phyloP scores from a whole-genome alignment of 2,888 invertebrate genomes.

The Acanthosoma haemorrhoidale region DNA sequence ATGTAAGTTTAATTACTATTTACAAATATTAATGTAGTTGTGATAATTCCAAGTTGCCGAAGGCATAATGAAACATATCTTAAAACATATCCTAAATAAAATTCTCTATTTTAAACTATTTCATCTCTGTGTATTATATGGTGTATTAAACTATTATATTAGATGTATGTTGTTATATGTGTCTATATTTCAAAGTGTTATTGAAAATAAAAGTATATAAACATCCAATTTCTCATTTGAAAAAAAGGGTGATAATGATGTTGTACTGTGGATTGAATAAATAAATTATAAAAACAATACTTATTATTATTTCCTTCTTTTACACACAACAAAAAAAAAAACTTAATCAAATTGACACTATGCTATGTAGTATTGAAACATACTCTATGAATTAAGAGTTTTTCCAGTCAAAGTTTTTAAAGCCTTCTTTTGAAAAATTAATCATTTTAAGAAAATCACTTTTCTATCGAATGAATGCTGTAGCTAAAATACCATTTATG shows the following conservation, averaged over 20 bases:
- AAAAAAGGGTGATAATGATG: slow-evolving; percentile 22
- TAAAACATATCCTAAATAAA: slow-evolving; percentile 37
- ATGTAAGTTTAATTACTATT: slow-evolving; percentile 27
- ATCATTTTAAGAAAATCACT: no score
- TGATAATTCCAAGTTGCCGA: slow-evolving; percentile 34
- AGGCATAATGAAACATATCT: slow-evolving; percentile 37
- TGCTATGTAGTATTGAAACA: no score
- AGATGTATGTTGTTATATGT: slow-evolving; percentile 37
- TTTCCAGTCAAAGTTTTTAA: no score
- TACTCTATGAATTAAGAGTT: no score
- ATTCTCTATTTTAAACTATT: slow-evolving; percentile 36
- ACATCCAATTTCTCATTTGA: slow-evolving; percentile 14
- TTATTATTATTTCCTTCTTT: no score
- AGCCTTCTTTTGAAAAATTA: no score
- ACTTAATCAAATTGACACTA: no score
- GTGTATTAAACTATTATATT: slow-evolving; percentile 24
- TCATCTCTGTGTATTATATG: slow-evolving; percentile 27
- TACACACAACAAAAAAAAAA: no score
- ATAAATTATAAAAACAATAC: slow-evolving; percentile 17
- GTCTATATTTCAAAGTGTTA: slow-evolving; percentile 33
- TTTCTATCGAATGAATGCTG: no score
- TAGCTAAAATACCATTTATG: no score
- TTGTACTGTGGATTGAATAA: slow-evolving; percentile 28
- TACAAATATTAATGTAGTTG: slow-evolving; percentile 29
- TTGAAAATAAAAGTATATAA: slow-evolving; percentile 23